A percentile compares a stretch with the other conserved stretches of the same genome.
phyloP scores from a whole-genome alignment of 2,797 vertebrate genomes.

The Sarcophilus harrisii region DNA sequence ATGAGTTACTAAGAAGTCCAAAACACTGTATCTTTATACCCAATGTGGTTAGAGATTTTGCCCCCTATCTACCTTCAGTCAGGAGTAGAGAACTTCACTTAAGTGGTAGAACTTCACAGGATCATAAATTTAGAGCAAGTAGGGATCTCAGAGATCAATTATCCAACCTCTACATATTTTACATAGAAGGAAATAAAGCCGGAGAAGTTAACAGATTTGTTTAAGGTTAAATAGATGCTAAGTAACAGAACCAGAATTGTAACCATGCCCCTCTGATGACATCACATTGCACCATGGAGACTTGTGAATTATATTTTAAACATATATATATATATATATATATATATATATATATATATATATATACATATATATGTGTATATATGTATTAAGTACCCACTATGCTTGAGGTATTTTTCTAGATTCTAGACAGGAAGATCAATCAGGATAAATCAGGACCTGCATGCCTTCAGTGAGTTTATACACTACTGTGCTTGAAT shows the following conservation, averaged over 20 bases:
- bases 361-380: neutral
- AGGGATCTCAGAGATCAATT: too few relatives aligned
- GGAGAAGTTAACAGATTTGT: neutral
- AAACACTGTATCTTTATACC: too few relatives aligned
- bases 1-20: neutral
- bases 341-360: neutral
- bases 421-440: neutral
- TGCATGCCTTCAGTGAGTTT: neutral
- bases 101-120: neutral
- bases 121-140: too few relatives aligned
- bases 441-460: neutral
- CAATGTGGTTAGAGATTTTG: neutral
- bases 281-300: neutral
- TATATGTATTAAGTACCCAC: neutral
- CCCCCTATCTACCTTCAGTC: neutral
- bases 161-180: neutral
- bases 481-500: neutral
- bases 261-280: neutral
- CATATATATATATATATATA: neutral
- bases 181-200: neutral
- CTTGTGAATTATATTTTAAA: neutral
- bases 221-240: neutral
- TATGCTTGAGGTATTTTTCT: neutral
- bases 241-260: neutral
- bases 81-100: neutral